Evolutionary conservation across 1,140 invertebrate genomes (phyloP).

Genomic region (Trichogramma pretiosum): DNA sequence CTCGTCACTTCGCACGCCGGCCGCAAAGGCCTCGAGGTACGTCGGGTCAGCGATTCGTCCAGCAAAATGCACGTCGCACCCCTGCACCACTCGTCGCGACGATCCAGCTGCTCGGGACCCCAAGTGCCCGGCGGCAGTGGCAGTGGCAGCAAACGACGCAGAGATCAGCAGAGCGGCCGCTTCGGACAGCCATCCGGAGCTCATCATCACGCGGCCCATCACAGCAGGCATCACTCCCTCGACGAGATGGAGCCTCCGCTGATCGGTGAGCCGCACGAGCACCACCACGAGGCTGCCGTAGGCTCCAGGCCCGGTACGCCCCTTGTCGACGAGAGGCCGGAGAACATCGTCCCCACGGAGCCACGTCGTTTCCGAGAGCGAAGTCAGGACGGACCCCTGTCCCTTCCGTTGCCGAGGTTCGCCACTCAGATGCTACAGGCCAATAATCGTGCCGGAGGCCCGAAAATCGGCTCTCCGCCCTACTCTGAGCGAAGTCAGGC

Average conservation of each 20-base stretch:
- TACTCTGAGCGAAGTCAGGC: no score
- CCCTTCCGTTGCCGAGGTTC: slow-evolving; percentile 75
- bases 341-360: slow-evolving; percentile 62
- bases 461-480: slow-evolving; percentile 2
- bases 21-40: slow-evolving; percentile 48
- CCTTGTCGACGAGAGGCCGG: slow-evolving; percentile 72
- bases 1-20: slow-evolving; percentile 42
- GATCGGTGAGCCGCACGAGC: no score
- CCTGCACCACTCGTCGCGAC: slow-evolving; percentile 25
- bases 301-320: slow-evolving; percentile 73
- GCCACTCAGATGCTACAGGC: slow-evolving; percentile 60
- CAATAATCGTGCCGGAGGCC: slow-evolving; percentile 25
- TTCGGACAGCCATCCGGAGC: background rate
- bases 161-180: background rate
- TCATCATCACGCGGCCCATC: no score
- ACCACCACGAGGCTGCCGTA: slow-evolving; percentile 50
- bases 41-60: slow-evolving; percentile 47
- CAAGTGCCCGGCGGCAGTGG: background rate
- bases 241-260: no score
- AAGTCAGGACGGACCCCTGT: slow-evolving; percentile 59
- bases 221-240: no score
- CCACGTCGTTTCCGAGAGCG: slow-evolving; percentile 59
- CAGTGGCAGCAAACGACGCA: background rate
- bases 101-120: slow-evolving; percentile 43
- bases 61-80: slow-evolving; percentile 28